Evolutionary conservation across 1,140 invertebrate genomes (phyloP).

Genomic region (Hyphantria cunea): DNA sequence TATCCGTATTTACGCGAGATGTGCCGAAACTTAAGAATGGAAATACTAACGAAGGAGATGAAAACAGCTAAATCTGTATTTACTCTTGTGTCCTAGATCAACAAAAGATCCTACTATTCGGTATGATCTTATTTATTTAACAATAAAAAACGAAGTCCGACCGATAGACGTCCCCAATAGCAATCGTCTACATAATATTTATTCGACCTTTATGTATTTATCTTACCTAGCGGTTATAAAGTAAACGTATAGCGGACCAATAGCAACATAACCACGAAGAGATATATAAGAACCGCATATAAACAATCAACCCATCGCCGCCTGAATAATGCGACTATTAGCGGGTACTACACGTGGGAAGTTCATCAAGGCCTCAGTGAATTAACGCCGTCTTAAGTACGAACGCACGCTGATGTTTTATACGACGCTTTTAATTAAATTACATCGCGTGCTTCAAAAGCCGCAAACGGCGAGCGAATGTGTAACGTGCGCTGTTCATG

Average conservation of each 20-base stretch:
- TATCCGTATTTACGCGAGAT: no score
- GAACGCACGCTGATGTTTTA: conserved; percentile 61
- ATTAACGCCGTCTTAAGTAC: conserved; percentile 65
- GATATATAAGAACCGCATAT: no score
- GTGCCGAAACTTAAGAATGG: no score
- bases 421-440: conserved; percentile 73
- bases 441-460: conserved; percentile 64
- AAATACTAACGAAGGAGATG: no score
- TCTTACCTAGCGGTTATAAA: conserved; percentile 19
- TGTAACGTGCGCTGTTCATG: conserved; percentile 28
- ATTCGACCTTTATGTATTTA: conserved; percentile 9
- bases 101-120: conserved; percentile 6
- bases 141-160: conserved; percentile 7
- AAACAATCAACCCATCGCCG: conserved; percentile 50
- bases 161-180: conserved; percentile 21
- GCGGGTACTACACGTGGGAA: conserved; percentile 55
- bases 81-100: conserved; percentile 16
- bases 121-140: conserved; percentile 17
- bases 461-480: conserved; percentile 42
- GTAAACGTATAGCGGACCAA: conserved; percentile 28
- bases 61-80: no score
- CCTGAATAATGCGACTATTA: conserved; percentile 66
- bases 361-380: conserved; percentile 62
- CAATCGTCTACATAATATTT: conserved; percentile 12
- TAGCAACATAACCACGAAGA: conserved; percentile 39